phyloP scores from a whole-genome alignment of 2,888 invertebrate genomes.

The Dynastes tityus region DNA sequence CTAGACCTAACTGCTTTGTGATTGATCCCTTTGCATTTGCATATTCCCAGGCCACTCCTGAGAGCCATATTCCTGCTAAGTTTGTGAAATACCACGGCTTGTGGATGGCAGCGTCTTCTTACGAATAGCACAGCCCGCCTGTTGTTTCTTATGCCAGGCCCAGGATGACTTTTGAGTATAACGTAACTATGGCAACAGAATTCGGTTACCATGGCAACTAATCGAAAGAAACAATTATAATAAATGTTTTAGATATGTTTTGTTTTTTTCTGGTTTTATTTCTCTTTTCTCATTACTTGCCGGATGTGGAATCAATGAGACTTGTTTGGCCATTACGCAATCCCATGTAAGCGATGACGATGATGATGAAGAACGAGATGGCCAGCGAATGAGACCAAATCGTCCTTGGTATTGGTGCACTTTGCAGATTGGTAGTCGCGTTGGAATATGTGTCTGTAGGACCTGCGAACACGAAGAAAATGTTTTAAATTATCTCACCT shows the following conservation, averaged over 20 bases:
- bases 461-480: constrained; percentile 49
- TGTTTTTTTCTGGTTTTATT: no score
- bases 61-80: no score
- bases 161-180: no score
- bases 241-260: no score
- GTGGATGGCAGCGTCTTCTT: no score
- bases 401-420: constrained; percentile 74
- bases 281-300: not conserved
- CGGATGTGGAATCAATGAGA: constrained; percentile 67
- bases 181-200: not conserved
- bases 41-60: no score
- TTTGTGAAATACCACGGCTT: no score
- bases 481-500: not conserved
- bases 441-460: constrained; percentile 61
- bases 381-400: constrained; percentile 77
- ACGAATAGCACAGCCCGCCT: no score
- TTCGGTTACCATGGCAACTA: not conserved
- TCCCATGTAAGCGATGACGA: constrained; percentile 80
- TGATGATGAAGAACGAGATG: constrained; percentile 78
- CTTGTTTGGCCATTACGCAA: constrained; percentile 75
- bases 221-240: not conserved
- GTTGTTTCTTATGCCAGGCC: no score
- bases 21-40: no score
- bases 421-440: constrained; percentile 65
- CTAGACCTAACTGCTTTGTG: no score